A percentile compares a stretch with the other conserved stretches of the same genome.
Conservation (phyloP, 2,113 vertebrate genomes). For the Laticauda laticaudata region DNA sequence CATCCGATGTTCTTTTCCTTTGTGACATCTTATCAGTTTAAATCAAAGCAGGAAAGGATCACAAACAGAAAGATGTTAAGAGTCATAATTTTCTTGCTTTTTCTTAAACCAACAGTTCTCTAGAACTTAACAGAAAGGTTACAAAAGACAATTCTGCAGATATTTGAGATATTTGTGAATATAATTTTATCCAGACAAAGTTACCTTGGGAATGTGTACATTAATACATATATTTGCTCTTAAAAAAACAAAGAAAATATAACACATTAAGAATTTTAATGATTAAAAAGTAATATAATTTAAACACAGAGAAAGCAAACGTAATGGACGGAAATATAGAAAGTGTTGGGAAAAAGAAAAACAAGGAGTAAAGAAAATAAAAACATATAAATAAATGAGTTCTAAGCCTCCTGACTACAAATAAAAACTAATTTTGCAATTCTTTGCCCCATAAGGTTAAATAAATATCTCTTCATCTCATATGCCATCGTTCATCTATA, state of each 20-base stretch:
- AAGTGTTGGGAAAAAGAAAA: not conserved
- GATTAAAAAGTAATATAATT: not conserved
- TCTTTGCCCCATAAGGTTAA: not conserved
- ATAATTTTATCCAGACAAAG: not conserved
- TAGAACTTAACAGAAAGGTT: not conserved
- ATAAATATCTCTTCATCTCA: not conserved
- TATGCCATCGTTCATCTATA: not conserved
- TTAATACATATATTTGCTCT: not conserved
- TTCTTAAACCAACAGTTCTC: not conserved
- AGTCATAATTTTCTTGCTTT: not conserved
- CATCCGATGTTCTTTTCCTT: not conserved
- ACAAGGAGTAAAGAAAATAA: not conserved
- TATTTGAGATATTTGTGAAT: not conserved
- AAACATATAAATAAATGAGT: not conserved
- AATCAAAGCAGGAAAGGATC: not conserved
- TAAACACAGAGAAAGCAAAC: not conserved
- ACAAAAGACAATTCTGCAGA: not conserved
- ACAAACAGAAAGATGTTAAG: not conserved
- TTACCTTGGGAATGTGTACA: not conserved
- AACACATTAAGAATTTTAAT: not conserved
- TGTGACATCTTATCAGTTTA: not conserved
- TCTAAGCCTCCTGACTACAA: not conserved
- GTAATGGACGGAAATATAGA: not conserved
- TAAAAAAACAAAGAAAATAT: not conserved
- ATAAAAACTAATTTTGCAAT: not conserved